A percentile compares a stretch with the other conserved stretches of the same genome.
Conservation (phyloP, 23 tunicate genomes). For the Styela plicata region DNA sequence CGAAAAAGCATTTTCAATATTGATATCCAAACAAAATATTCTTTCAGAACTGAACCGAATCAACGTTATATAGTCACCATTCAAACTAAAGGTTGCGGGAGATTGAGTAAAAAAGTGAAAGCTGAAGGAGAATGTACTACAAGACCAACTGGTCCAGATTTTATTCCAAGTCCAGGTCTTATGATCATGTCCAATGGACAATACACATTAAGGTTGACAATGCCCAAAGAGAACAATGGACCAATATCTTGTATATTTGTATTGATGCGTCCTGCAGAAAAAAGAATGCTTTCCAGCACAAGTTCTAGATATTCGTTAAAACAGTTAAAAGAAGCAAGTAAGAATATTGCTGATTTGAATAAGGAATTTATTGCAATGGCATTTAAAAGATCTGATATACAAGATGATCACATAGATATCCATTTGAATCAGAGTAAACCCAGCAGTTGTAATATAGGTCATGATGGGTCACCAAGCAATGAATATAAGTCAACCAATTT, state of each 20-base stretch:
- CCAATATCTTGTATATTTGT: not conserved
- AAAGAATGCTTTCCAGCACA: not conserved
- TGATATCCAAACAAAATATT: not conserved
- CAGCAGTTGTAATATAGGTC: not conserved
- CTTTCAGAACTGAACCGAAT: not conserved
- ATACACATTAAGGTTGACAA: not conserved
- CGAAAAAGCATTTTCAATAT: too few species aligned
- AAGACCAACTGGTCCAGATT: not conserved
- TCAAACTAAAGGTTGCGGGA: not conserved
- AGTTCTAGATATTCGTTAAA: not conserved
- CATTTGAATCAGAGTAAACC: not conserved
- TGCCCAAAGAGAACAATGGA: not conserved
- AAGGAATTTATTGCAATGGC: not conserved
- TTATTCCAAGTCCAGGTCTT: not conserved
- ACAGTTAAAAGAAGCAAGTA: not conserved
- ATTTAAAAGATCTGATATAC: not conserved
- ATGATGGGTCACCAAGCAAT: not conserved
- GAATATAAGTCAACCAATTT: not conserved
- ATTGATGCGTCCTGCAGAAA: not conserved
- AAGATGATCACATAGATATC: not conserved
- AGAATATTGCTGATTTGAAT: not conserved
- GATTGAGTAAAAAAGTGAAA: not conserved
- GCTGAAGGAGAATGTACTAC: not conserved
- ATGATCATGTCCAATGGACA: not conserved
- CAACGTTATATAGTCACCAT: not conserved